These are phyloP conservation scores for Ochropleura leucogaster DNA, from an alignment of 2,888 invertebrate genomes.

Conservation along the genomic window DNA sequence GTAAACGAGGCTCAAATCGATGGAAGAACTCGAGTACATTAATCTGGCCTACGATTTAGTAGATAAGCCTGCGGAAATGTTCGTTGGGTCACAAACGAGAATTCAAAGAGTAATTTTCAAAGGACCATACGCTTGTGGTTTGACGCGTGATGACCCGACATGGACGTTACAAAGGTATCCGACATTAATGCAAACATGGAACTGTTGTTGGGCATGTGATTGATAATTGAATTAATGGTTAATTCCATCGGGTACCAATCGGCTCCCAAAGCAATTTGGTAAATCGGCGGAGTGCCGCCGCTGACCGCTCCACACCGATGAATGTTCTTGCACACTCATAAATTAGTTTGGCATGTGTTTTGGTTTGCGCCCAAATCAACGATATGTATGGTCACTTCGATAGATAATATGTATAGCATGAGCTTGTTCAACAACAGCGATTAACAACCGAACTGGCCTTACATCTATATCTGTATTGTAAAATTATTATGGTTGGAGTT, in stretches of 20 bases:
- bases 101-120: constrained; percentile 23
- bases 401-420: constrained; percentile 44
- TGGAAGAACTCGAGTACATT: constrained; percentile 16
- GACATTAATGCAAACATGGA: constrained; percentile 64
- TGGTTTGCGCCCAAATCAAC: constrained; percentile 66
- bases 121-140: constrained; percentile 14
- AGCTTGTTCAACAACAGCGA: constrained; percentile 25
- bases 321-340: constrained; percentile 72
- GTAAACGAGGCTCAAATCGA: constrained; percentile 37
- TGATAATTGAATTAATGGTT: constrained; percentile 77
- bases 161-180: constrained; percentile 27
- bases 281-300: constrained; percentile 67
- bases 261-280: constrained; percentile 72
- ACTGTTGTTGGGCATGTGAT: constrained; percentile 67
- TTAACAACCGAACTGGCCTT: constrained; percentile 16
- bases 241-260: constrained; percentile 70
- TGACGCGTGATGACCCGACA: constrained; percentile 13
- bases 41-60: constrained; percentile 16
- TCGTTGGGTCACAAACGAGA: not conserved
- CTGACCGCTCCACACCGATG: constrained; percentile 66
- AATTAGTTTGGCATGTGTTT: constrained; percentile 68
- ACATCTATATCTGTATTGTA: constrained; percentile 32
- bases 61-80: constrained; percentile 1
- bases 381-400: constrained; percentile 63
- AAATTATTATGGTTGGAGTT: constrained; percentile 18